A percentile compares a stretch with the other conserved stretches of the same genome.
These are phyloP conservation scores for Leptinotarsa rubiginosa DNA, from an alignment of 2,888 invertebrate genomes.

Conservation along the genomic window DNA sequence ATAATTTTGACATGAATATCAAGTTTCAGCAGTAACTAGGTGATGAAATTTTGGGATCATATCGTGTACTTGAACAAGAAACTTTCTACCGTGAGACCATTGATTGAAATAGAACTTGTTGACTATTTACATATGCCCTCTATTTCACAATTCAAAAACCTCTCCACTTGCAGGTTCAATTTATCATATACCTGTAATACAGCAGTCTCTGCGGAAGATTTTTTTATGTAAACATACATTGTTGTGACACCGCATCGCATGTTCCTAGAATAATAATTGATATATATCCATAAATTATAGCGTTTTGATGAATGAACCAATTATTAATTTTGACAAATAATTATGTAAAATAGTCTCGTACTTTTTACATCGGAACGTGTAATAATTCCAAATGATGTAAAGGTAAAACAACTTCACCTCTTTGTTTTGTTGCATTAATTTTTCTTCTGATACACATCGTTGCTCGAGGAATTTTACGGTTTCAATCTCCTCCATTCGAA, in stretches of 20 bases:
- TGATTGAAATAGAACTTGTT: too few species aligned
- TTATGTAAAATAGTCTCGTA: slow-evolving; percentile 41
- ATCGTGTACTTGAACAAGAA: too few species aligned
- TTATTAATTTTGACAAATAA: slow-evolving; percentile 44
- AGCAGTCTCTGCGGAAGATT: neutral
- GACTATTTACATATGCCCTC: neutral
- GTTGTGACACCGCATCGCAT: slow-evolving; percentile 15
- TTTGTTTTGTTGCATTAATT: slow-evolving; percentile 44
- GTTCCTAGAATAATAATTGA: slow-evolving; percentile 18
- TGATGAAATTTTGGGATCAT: too few species aligned
- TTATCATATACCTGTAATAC: neutral
- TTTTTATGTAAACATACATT: slow-evolving; percentile 9
- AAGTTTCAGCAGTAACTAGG: too few species aligned
- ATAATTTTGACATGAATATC: too few species aligned
- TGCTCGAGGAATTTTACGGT: slow-evolving; percentile 35
- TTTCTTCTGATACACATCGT: slow-evolving; percentile 42
- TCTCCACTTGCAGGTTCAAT: neutral
- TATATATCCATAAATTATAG: slow-evolving; percentile 29
- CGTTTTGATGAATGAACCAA: slow-evolving; percentile 38
- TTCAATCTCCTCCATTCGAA: neutral
- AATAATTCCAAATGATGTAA: slow-evolving; percentile 45
- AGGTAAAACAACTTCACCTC: slow-evolving; percentile 43
- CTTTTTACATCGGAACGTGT: slow-evolving; percentile 29
- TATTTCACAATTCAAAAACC: neutral
- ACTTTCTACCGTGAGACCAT: too few species aligned